Evolutionary conservation across 2,888 invertebrate genomes (phyloP), one percentile per base, ranked within the genome.

Genomic region (Drosophila subsilvestris): DNA sequence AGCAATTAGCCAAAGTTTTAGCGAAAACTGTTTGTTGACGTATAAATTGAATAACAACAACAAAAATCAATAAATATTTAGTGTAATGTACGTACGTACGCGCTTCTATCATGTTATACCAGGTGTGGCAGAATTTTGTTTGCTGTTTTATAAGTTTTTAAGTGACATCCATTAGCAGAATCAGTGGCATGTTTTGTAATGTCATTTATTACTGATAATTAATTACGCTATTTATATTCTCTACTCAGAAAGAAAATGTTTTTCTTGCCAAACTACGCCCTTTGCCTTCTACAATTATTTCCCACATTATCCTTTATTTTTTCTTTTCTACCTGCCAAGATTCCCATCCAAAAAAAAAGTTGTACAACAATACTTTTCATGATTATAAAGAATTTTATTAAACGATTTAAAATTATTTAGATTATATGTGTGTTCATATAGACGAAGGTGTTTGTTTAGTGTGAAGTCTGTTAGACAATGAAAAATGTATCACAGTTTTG

Each of bases 401-500:
- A 83, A 88, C 84, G 76, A 86, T 65, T 76, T 76, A 69, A 75
- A 86, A 86, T 80, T 86, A 78, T 67, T 76, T 73, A 80, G 74
- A 76, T 83, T 86, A 73, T 70, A 73, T 70, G 57, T 71, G 69
- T 66, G 72, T 73, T 80, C 72, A 66, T 76, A 78, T 75, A 75
- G 80, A 83, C 73, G 51, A 78, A 62, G 72, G 9, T 27, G 27
- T 27, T 37, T 65, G 27, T 68, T 75, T 67, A 79, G 67, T 74
- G 76, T 80, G 61, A 77, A 86, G 84, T 76, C 76, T 88, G 80
- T 76, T 77, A 88, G 83, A 89, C 80, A 86, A 89, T 88, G 86
- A 77, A 88, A 89, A 88, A 78, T 83, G 72, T 87, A 87, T 87
- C 87, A 87, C 87, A 87, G 87, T 77, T 89, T 27, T 27, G 37